Percentiles rank a stretch among this genome's conserved stretches.
phyloP scores from a whole-genome alignment of 1,140 invertebrate genomes.

The Dufourea novaeangliae region DNA sequence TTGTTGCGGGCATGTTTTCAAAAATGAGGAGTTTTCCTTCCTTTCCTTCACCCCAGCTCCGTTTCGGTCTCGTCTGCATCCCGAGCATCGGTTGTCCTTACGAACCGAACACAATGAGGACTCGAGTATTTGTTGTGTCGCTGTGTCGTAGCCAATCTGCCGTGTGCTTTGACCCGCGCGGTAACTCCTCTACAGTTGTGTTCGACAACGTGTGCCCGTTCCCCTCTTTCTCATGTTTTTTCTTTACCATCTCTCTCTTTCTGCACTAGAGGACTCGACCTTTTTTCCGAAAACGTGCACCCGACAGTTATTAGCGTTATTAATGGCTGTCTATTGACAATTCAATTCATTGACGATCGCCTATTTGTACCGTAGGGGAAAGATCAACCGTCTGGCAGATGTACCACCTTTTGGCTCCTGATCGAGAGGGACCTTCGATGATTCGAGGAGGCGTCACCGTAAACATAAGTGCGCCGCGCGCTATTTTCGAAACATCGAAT shows the following conservation, averaged over 20 bases:
- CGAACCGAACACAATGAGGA: slow-evolving; percentile 70
- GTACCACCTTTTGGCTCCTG: slow-evolving; percentile 35
- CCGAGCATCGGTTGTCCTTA: slow-evolving; percentile 65
- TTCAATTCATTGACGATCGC: slow-evolving; percentile 64
- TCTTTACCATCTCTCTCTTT: slow-evolving; percentile 9
- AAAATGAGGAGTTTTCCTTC: slow-evolving; percentile 74
- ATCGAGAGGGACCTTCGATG: slow-evolving; percentile 26
- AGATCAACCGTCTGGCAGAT: slow-evolving; percentile 57
- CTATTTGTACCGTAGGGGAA: slow-evolving; percentile 49
- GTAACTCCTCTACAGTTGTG: slow-evolving; percentile 25
- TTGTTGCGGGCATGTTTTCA: slow-evolving; percentile 82
- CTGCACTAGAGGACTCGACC: slow-evolving; percentile 15
- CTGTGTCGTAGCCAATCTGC: slow-evolving; percentile 78
- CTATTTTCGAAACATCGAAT: background rate
- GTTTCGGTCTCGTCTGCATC: background rate
- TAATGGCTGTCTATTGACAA: slow-evolving; percentile 75
- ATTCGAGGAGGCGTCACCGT: slow-evolving; percentile 29
- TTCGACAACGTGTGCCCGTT: slow-evolving; percentile 9
- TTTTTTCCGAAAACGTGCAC: slow-evolving; percentile 60
- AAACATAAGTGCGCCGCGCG: slow-evolving; percentile 5
- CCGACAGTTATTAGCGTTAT: slow-evolving; percentile 80
- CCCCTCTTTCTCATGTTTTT: slow-evolving; percentile 10
- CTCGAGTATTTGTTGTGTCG: slow-evolving; percentile 81
- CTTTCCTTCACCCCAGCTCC: background rate
- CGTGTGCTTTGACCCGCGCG: slow-evolving; percentile 68